Evolutionary conservation across 2,797 vertebrate genomes (phyloP).

Genomic region (Artibeus jamaicensis): DNA sequence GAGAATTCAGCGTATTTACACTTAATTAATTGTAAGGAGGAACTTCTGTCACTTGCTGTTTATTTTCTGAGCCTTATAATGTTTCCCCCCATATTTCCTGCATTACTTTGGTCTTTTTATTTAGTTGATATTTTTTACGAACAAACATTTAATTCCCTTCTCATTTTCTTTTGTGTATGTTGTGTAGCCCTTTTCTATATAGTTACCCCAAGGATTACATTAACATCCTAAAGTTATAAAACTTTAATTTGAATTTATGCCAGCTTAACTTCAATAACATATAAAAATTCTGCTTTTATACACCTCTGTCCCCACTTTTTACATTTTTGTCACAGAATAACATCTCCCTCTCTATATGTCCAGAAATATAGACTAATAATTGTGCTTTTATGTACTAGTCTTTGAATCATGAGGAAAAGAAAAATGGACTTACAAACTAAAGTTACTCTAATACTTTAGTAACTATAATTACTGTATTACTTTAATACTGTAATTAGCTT

Average conservation of each 20-base stretch:
- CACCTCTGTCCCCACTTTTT: no score
- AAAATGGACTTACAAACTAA: background rate
- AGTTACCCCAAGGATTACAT: background rate
- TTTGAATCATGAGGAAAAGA: background rate
- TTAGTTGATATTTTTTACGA: background rate
- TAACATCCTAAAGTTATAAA: background rate
- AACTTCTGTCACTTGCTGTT: background rate
- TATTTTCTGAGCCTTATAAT: background rate
- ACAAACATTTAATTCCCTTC: background rate
- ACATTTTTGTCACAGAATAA: background rate
- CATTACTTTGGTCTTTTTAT: background rate
- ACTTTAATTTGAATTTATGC: background rate
- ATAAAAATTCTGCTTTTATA: no score
- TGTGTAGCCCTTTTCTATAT: background rate
- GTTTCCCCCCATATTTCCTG: background rate
- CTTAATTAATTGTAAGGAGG: background rate
- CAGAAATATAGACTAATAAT: background rate
- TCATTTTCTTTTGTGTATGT: background rate
- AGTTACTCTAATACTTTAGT: background rate
- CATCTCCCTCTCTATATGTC: background rate
- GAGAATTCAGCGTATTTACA: background rate
- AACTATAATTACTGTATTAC: no score
- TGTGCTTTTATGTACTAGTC: background rate
- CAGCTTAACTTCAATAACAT: no score
- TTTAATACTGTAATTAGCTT: no score